Evolutionary conservation across 92 coral and sea anemone genomes (phyloP), one percentile per base, ranked within the genome.

Genomic region (Hydrozoanthus gracilis): DNA sequence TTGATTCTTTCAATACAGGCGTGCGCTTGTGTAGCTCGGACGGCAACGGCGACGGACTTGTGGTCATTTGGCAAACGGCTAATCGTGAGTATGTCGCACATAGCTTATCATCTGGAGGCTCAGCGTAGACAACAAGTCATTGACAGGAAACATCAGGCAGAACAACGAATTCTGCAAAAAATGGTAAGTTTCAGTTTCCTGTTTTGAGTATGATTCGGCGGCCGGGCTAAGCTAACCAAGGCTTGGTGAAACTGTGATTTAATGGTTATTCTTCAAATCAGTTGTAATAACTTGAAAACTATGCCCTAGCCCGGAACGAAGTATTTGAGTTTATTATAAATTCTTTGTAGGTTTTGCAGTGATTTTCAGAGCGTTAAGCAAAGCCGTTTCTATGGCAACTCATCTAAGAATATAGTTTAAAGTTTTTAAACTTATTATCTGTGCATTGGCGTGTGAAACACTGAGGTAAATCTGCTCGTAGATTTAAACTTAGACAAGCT

Each of bases 61-160:
- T 27, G 39, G 39, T 27, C 39, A 27, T 27, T 27, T 27, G 39
- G 39, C 39, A 27, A 27, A 27, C 39, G 39, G 39, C 39, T 27
- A 27, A 27, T 27, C 39, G 39, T 27, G 39, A 60, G 7, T 8
- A 92, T 92, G 95, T 64, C 92, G 52, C 90, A 93, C 56, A 89
- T 89, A 16, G 93, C 98, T 58, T 96, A 91, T 87, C 99, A 96
- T 88, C 52, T 90, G 83, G 99, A 96, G 75, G 98, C 98, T 4
- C 92, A 93, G 76, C 86, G 99, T 51, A 88, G 90, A 55, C 98
- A 94, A 68, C 89, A 92, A 66, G 91, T 95, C 14, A 89, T 96
- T 75, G 98, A 96, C 60, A 93, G 87, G 76, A 92, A 92, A 74
- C 89, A 89, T 52, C 91, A 72, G 17, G 98, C 98, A 8, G 74